Evolutionary conservation across 2,888 invertebrate genomes (phyloP), one percentile per base, ranked within the genome.

Genomic region (Lydus trimaculatus): DNA sequence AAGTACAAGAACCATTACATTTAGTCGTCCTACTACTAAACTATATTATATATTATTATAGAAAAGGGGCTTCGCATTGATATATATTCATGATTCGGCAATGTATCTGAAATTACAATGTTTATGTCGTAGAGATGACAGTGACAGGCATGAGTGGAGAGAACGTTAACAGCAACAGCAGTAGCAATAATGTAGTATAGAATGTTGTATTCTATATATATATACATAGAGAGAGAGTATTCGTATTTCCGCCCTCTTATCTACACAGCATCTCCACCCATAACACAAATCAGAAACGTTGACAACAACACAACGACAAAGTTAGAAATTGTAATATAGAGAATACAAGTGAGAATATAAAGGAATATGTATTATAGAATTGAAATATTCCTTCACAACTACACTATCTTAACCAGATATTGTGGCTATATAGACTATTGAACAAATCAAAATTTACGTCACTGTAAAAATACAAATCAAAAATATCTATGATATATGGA

Each of bases 271-370:
- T 75, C 78, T 72, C 72, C 75, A 72, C 77, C 75, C 75, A 73
- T 72, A 72, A 75, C 78, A 78, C 76, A 79, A 78, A 78, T 78
- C 77, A 78, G 78, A 75, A 75, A 78, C 72, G 78, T 75, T 76
- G 75, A 74, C 75, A 75, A 72, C 79, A 77, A 52, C 73, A 71
- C 73, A 73, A 72, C 74, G 70, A 52, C 52, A 52, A 52, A 52
- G 52, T 52, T 52, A 52, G 52, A 52, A 52, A 52, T 52, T 25
- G 52, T 52, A 52, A 52, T 52, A 48, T 39, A 48, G 48, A 48
- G 48, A 48, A 48, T 17, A 48, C 17, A 20, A 52, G 52, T 52
- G 23, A 11, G 52, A 52, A 52, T 52, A 52, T 9, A 11, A 9
- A 25, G 17, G 43, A 17, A 7, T 43, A n/a, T n/a, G n/a, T n/a